Evolutionary conservation across 2,888 invertebrate genomes (phyloP), one percentile per base, ranked within the genome.

Genomic region (Eupithecia pulchellata): DNA sequence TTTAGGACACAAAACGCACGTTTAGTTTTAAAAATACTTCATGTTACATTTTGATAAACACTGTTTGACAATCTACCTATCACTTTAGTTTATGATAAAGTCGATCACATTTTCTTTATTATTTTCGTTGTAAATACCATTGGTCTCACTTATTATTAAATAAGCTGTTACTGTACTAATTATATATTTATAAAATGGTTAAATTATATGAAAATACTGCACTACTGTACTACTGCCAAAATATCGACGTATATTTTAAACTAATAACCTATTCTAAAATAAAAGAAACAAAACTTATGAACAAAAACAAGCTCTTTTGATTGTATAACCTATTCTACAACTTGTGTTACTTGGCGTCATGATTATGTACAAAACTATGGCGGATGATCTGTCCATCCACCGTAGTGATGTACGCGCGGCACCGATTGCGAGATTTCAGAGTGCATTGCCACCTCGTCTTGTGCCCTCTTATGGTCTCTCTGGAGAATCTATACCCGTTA

Each of bases 371-470:
- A 47, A 47, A 47, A 47, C 20, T 47, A 20, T 47, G 47, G 47
- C 47, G 47, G 47, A 47, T 47, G 20, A 47, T 20, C 11, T 47
- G 47, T 47, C 47, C 47, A 47, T 47, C 47, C 47, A 47, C 47
- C 11, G 47, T 47, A 47, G 47, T 47, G 20, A 47, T 47, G 47
- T 20, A 47, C 2, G 47, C 47, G 9, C 47, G 47, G 20, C 47
- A 47, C 20, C 47, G 47, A n/a, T 47, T 47, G 20, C 47, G 47
- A 9, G 20, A 47, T 47, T 47, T 47, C 11, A 47, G 47, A 6
- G 47, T 47, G 20, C 47, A 47, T 47, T 47, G 47, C 47, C 47
- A 47, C 47, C 47, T 47, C 20, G 47, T 47, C 20, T 47, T 47
- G 47, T 47, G 47, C 11, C 47, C 47, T 47, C 47, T 47, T 47